Conservation (phyloP, 2,888 invertebrate genomes). For the Pollenia labialis region DNA sequence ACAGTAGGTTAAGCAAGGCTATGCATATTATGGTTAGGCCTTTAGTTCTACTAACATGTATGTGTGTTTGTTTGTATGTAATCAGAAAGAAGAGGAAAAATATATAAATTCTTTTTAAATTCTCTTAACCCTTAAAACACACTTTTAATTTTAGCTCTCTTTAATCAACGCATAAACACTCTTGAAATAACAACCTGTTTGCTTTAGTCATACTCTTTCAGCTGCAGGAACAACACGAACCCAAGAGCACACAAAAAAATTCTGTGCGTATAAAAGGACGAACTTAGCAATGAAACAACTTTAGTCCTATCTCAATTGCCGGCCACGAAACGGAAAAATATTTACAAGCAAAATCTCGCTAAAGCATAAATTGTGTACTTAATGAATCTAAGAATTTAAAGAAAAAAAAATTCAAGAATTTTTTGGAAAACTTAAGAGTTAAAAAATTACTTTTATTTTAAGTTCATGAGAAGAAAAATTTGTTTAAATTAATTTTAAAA, state of each 20-base stretch:
- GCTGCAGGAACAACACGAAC: background rate
- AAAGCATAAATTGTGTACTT: background rate
- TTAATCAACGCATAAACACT: slow-evolving; percentile 10
- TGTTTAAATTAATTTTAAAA: too few species aligned
- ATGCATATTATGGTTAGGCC: too few species aligned
- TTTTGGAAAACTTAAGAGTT: too few species aligned
- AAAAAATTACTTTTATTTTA: too few species aligned
- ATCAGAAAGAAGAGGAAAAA: background rate
- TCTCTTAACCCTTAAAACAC: background rate
- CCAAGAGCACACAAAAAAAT: slow-evolving; percentile 15
- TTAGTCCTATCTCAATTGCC: slow-evolving; percentile 68
- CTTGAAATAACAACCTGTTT: slow-evolving; percentile 71
- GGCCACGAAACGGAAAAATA: slow-evolving; percentile 18
- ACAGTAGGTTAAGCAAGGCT: too few species aligned
- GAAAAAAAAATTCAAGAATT: too few species aligned
- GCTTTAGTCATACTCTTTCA: slow-evolving; percentile 50
- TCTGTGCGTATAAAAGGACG: slow-evolving; percentile 67
- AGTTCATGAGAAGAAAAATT: too few species aligned
- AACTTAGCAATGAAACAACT: slow-evolving; percentile 52
- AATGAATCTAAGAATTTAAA: background rate
- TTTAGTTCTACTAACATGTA: too few species aligned
- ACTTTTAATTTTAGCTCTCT: background rate
- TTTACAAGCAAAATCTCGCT: too few species aligned
- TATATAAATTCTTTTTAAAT: background rate
- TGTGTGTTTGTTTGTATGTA: too few species aligned